Percentiles rank a stretch among this genome's conserved stretches.
Evolutionary conservation across 2,797 vertebrate species (phyloP).

Genomic region (Danio jaintianensis): DNA sequence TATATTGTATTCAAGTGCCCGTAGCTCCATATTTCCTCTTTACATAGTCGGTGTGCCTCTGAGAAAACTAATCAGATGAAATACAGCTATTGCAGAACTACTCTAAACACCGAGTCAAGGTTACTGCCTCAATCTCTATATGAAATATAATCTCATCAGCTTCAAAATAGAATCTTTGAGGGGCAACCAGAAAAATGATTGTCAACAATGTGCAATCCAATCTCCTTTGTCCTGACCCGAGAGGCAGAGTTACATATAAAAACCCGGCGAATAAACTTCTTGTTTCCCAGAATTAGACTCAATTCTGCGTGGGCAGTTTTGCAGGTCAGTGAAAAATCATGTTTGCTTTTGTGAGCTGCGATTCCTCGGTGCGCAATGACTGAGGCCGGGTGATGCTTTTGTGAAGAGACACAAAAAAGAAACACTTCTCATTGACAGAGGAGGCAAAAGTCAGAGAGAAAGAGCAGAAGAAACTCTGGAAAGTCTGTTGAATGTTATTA

Average conservation of each 20-base stretch:
- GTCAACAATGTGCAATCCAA: constrained; percentile 48
- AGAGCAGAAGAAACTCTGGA: background rate
- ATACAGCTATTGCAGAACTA: constrained; percentile 17
- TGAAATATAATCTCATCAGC: constrained; percentile 54
- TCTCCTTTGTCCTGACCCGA: constrained; percentile 38
- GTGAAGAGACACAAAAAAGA: constrained; percentile 4
- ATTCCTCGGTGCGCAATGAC: constrained; percentile 16
- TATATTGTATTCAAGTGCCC: constrained; percentile 35
- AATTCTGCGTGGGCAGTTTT: constrained; percentile 19
- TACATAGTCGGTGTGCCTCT: constrained; percentile 27
- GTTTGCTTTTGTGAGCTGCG: constrained; percentile 21
- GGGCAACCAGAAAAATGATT: constrained; percentile 42
- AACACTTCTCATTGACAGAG: background rate
- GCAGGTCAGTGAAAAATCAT: constrained; percentile 20
- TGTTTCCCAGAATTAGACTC: constrained; percentile 36
- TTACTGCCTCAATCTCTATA: constrained; percentile 46
- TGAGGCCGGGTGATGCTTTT: constrained; percentile 10
- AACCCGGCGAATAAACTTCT: constrained; percentile 20
- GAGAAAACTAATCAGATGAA: constrained; percentile 52
- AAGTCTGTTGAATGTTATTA: constrained; percentile 13
- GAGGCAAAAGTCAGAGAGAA: constrained; percentile 8
- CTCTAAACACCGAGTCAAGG: constrained; percentile 51
- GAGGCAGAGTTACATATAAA: background rate
- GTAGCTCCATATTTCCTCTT: constrained; percentile 26
- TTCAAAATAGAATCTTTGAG: constrained; percentile 44